Conservation (phyloP, 2,888 invertebrate genomes). For the Hanleya hanleyi region DNA sequence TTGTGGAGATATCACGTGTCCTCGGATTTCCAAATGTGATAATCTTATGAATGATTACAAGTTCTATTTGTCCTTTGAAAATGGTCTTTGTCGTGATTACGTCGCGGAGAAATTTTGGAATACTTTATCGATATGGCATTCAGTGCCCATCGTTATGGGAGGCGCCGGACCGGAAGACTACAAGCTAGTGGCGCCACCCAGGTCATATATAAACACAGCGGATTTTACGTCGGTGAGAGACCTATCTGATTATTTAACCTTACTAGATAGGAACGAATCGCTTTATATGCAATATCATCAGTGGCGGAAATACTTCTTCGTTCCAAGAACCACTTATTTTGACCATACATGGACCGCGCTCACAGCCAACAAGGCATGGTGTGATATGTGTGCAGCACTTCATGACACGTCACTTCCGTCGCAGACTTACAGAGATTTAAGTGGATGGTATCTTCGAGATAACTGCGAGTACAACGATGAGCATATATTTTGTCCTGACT, state of each 20-base stretch:
- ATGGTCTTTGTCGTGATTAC: neutral
- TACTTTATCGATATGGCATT: neutral
- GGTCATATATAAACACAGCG: constrained; percentile 95
- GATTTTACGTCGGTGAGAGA: constrained; percentile 90
- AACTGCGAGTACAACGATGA: too few species aligned
- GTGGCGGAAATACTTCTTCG: too few species aligned
- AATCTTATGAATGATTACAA: neutral
- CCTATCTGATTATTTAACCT: constrained; percentile 76
- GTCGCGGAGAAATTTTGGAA: neutral
- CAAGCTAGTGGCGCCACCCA: constrained; percentile 84
- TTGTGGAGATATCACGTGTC: neutral
- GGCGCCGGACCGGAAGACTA: neutral
- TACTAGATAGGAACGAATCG: neutral
- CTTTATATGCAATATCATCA: neutral
- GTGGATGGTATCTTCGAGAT: neutral
- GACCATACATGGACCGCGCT: too few species aligned
- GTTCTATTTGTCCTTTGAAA: neutral
- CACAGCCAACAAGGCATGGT: neutral
- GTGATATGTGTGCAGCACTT: neutral
- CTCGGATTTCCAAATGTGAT: neutral
- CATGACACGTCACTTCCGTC: neutral
- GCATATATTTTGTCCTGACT: too few species aligned
- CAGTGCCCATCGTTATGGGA: constrained; percentile 3
- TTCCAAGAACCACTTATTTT: neutral
- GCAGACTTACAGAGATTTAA: neutral